Conservation (phyloP, 2,113 vertebrate genomes). For the Rhabdomys dilectus region DNA sequence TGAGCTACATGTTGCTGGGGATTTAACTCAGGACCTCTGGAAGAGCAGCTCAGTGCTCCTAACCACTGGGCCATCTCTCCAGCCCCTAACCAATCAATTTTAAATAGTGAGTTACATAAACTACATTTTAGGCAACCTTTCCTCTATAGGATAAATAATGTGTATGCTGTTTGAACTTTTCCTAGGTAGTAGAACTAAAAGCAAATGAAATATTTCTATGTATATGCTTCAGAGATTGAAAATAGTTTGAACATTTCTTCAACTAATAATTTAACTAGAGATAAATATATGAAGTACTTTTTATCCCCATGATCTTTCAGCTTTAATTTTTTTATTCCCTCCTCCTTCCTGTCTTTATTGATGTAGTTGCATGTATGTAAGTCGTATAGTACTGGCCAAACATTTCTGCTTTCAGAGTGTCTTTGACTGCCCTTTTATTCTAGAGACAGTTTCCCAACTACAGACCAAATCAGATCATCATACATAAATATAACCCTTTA, state of each 20-base stretch:
- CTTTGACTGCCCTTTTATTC: background rate
- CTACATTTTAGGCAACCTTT: background rate
- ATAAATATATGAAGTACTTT: background rate
- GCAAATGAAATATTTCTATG: background rate
- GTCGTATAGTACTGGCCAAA: background rate
- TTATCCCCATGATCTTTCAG: background rate
- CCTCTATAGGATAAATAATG: conserved; percentile 4
- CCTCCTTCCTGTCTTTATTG: background rate
- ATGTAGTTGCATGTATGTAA: background rate
- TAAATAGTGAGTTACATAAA: background rate
- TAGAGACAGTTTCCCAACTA: background rate
- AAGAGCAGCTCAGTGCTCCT: too few relatives aligned
- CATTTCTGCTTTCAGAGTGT: background rate
- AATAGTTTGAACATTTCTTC: conserved; percentile 42
- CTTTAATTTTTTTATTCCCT: background rate
- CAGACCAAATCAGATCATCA: background rate
- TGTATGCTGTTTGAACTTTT: conserved; percentile 10
- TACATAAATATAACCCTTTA: background rate
- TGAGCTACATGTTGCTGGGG: too few relatives aligned
- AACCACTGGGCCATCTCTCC: too few relatives aligned
- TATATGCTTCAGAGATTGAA: conserved; percentile 22
- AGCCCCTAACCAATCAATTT: conserved; percentile 21
- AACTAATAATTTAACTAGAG: conserved; percentile 16
- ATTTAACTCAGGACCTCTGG: too few relatives aligned
- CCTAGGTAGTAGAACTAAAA: background rate